A percentile compares a stretch with the other conserved stretches of the same genome.
These are phyloP conservation scores for Drosophila fuyamai DNA, from an alignment of 1,140 invertebrate species.

Conservation along the genomic window DNA sequence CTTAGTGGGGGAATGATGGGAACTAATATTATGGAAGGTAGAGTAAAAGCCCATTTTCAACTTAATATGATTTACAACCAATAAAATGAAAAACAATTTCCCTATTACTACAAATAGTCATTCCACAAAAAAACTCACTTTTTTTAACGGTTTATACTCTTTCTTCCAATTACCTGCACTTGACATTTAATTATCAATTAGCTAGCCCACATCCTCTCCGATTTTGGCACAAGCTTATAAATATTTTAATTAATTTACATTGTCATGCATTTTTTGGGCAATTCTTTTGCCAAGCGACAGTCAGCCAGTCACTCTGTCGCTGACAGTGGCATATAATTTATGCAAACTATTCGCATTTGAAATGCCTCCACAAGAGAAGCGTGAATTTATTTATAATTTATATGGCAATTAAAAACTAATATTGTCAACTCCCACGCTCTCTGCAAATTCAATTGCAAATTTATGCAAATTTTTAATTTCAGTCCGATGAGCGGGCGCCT, in stretches of 20 bases:
- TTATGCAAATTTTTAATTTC: slow-evolving; percentile 80
- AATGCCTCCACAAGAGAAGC: slow-evolving; percentile 30
- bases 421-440: slow-evolving; percentile 58
- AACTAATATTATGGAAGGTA: background rate
- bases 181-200: slow-evolving; percentile 71
- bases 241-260: slow-evolving; percentile 81
- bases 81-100: background rate
- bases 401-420: slow-evolving; percentile 82
- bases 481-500: slow-evolving; percentile 13
- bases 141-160: no score
- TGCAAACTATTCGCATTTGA: slow-evolving; percentile 65
- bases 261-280: slow-evolving; percentile 36
- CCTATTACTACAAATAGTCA: background rate
- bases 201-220: slow-evolving; percentile 19
- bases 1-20: slow-evolving; percentile 2
- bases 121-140: background rate
- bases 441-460: slow-evolving; percentile 65
- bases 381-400: slow-evolving; percentile 79
- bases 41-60: no score
- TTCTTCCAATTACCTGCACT: slow-evolving; percentile 22
- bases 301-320: slow-evolving; percentile 23
- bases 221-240: slow-evolving; percentile 50
- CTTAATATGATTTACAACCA: background rate
- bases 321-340: slow-evolving; percentile 58
- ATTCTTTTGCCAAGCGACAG: slow-evolving; percentile 21